Evolutionary conservation across 2,888 invertebrate genomes (phyloP).

Genomic region (Trilocha varians): DNA sequence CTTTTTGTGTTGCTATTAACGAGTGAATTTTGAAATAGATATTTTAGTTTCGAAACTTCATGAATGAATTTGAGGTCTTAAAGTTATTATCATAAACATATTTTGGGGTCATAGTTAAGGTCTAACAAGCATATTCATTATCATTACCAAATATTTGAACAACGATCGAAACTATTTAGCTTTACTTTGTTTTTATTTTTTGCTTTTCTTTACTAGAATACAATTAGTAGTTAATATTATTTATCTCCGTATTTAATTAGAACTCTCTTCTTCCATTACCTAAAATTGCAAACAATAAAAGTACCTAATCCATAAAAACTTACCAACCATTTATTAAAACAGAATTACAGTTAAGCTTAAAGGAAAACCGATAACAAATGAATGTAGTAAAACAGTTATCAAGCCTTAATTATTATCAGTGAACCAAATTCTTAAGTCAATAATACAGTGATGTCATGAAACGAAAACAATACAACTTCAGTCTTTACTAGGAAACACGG

Average conservation of each 20-base stretch:
- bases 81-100: not conserved
- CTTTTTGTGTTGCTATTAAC: not conserved
- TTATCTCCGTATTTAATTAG: too few relatives aligned
- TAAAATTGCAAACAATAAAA: too few relatives aligned
- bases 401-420: not conserved
- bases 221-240: too few relatives aligned
- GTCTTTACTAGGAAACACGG: conserved; percentile 13
- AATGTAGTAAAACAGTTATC: too few relatives aligned
- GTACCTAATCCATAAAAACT: too few relatives aligned
- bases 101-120: not conserved
- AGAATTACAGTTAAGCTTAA: too few relatives aligned
- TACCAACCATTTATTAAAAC: too few relatives aligned
- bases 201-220: too few relatives aligned
- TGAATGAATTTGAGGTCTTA: not conserved
- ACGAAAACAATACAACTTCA: not conserved
- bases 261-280: too few relatives aligned
- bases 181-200: too few relatives aligned
- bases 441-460: not conserved
- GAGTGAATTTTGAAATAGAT: not conserved
- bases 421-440: not conserved
- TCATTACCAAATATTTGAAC: not conserved
- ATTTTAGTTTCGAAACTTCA: not conserved
- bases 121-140: not conserved
- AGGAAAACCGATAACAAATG: too few relatives aligned
- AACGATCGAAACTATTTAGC: not conserved